Evolutionary conservation across 2,797 vertebrate genomes (phyloP).

Genomic region (Bovichtus diacanthus): DNA sequence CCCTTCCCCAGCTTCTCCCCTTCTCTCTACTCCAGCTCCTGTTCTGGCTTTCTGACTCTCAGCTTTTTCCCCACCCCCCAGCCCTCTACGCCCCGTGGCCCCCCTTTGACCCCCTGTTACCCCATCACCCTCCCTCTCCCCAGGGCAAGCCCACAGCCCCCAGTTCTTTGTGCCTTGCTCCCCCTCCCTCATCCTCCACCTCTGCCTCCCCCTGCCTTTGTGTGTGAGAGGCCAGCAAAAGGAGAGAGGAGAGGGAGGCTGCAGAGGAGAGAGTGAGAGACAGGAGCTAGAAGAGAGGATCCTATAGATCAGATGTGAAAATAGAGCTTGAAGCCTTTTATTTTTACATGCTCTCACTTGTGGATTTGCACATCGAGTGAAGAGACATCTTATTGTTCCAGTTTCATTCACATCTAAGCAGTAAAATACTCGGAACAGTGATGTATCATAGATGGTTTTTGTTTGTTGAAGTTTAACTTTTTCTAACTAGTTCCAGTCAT

Average conservation of each 20-base stretch:
- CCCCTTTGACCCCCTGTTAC: constrained; percentile 74
- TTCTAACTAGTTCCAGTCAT: background rate
- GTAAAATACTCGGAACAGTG: background rate
- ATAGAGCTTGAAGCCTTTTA: constrained; percentile 22
- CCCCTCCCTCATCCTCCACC: constrained; percentile 41
- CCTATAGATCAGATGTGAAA: constrained; percentile 51
- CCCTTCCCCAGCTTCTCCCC: constrained; percentile 38
- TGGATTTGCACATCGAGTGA: background rate
- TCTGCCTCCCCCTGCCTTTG: constrained; percentile 73
- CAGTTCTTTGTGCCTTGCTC: constrained; percentile 70
- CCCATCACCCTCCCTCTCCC: constrained; percentile 60
- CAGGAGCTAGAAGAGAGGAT: constrained; percentile 48
- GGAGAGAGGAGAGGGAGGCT: constrained; percentile 61
- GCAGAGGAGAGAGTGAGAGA: constrained; percentile 43
- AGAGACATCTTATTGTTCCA: too few relatives aligned
- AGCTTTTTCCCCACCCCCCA: constrained; percentile 64
- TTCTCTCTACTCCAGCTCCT: constrained; percentile 62
- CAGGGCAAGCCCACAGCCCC: constrained; percentile 72
- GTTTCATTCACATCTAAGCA: background rate
- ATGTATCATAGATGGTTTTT: background rate
- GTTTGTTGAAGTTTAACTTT: background rate
- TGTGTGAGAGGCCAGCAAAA: constrained; percentile 74
- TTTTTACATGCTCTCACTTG: constrained; percentile 25
- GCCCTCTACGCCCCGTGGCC: constrained; percentile 37
- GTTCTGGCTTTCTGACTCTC: constrained; percentile 83